Percentiles rank a stretch among this genome's conserved stretches.
Conservation (phyloP, 1,140 invertebrate genomes). For the Rhopalosiphum padi region DNA sequence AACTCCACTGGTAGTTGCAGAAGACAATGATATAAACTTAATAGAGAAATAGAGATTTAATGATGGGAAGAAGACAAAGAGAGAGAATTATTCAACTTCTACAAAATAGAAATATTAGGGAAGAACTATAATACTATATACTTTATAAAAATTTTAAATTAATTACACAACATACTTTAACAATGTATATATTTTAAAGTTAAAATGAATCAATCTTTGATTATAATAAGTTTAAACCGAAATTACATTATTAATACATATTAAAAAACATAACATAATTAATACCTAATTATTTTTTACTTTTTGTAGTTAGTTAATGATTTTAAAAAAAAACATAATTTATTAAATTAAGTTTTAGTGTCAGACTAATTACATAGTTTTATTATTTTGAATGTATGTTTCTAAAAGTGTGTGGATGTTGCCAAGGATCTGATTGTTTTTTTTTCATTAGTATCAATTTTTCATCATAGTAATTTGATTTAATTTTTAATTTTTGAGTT, state of each 20-base stretch:
- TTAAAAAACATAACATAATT: too few species aligned
- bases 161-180: constrained; percentile 2
- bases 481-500: background rate
- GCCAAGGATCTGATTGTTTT: background rate
- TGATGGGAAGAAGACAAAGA: background rate
- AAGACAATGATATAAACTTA: background rate
- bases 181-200: too few species aligned
- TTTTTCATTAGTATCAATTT: background rate
- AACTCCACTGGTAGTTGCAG: background rate
- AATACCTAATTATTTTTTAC: too few species aligned
- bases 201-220: too few species aligned
- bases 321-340: constrained; percentile 11
- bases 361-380: background rate
- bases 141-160: background rate
- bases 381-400: background rate
- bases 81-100: background rate
- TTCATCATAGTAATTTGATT: constrained; percentile 17
- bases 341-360: background rate
- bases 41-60: constrained; percentile 24
- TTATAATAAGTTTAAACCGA: too few species aligned
- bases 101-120: background rate
- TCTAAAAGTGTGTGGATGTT: background rate
- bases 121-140: background rate
- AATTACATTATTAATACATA: too few species aligned
- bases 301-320: too few species aligned